phyloP scores from a whole-genome alignment of 2,888 invertebrate genomes.

The Cephus pulcher region DNA sequence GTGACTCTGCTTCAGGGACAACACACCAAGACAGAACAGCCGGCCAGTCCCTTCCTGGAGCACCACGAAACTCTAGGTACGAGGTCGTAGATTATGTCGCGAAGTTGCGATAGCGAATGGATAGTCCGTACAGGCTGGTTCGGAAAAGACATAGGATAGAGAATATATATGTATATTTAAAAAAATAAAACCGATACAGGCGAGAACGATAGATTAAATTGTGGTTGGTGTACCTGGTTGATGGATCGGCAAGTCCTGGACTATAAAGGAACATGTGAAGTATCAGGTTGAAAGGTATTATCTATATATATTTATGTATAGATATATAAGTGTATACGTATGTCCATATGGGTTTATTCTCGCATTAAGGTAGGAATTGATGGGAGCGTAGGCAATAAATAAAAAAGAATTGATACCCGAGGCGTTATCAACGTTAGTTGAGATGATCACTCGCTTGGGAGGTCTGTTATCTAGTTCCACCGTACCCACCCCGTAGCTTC shows the following conservation, averaged over 20 bases:
- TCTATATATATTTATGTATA: background rate
- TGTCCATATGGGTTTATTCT: background rate
- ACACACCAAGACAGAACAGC: background rate
- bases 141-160: background rate
- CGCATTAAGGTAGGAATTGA: background rate
- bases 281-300: background rate
- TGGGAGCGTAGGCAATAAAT: constrained; percentile 22
- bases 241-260: background rate
- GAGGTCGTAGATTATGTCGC: background rate
- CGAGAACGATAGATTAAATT: background rate
- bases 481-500: constrained; percentile 42
- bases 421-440: constrained; percentile 53
- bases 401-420: constrained; percentile 51
- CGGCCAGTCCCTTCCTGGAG: background rate
- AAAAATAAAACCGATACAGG: background rate
- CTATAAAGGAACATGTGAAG: background rate
- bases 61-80: background rate
- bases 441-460: constrained; percentile 63
- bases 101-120: background rate
- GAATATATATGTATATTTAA: background rate
- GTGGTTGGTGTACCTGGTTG: background rate
- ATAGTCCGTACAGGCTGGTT: background rate
- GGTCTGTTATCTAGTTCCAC: constrained; percentile 61
- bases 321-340: background rate
- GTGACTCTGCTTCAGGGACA: background rate